phyloP scores from a whole-genome alignment of 1,140 invertebrate genomes.

The Bombus confusus region DNA sequence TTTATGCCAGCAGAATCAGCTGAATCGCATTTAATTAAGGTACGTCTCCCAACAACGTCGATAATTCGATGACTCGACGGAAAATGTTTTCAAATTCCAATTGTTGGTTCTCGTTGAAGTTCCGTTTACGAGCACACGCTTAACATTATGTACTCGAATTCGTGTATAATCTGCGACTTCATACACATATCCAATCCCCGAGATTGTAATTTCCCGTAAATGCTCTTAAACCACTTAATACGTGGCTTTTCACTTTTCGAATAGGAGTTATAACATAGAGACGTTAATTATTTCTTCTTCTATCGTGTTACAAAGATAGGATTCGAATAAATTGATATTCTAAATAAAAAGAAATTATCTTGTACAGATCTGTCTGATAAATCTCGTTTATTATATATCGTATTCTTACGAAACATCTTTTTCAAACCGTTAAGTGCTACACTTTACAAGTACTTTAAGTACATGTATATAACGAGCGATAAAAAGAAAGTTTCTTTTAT shows the following conservation, averaged over 20 bases:
- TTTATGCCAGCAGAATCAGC: constrained; percentile 41
- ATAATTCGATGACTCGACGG: constrained; percentile 53
- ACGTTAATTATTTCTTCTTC: too few relatives aligned
- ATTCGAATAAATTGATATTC: too few relatives aligned
- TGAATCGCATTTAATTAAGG: constrained; percentile 50
- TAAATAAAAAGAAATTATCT: too few relatives aligned
- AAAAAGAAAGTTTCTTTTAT: background rate
- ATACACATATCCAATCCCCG: constrained; percentile 3
- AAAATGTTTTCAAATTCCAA: constrained; percentile 59
- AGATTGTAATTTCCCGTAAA: background rate
- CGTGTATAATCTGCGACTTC: constrained; percentile 24
- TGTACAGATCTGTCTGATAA: background rate
- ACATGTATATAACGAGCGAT: too few relatives aligned
- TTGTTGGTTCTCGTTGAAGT: constrained; percentile 53
- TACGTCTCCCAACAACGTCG: constrained; percentile 3
- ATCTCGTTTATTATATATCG: background rate
- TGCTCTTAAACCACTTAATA: constrained; percentile 23
- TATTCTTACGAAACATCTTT: background rate
- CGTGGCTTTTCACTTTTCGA: background rate
- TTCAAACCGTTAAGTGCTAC: too few relatives aligned
- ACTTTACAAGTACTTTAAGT: too few relatives aligned
- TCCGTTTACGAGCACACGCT: constrained; percentile 9
- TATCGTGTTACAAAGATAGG: too few relatives aligned
- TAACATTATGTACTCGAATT: background rate
- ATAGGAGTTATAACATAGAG: background rate